Conservation (phyloP, 2,797 vertebrate species). For the Semaprochilodus insignis region DNA sequence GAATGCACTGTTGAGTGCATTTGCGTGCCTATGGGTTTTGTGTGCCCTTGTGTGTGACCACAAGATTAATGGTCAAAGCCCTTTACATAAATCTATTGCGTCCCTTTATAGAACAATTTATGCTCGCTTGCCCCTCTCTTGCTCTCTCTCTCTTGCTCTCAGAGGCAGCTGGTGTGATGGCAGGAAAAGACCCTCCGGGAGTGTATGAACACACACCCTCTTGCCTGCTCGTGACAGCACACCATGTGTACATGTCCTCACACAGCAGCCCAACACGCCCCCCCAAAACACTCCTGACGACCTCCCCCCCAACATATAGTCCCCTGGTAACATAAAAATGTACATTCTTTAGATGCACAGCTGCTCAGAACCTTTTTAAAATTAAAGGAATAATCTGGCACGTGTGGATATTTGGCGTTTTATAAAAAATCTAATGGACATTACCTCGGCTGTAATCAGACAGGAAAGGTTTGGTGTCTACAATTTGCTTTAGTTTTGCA, state of each 20-base stretch:
- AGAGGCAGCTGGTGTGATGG: constrained; percentile 53
- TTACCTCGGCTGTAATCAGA: too few relatives aligned
- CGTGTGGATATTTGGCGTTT: neutral
- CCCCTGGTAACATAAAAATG: neutral
- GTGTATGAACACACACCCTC: constrained; percentile 54
- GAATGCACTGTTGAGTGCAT: constrained; percentile 18
- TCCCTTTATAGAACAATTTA: constrained; percentile 36
- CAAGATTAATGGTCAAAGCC: constrained; percentile 59
- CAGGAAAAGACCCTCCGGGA: constrained; percentile 52
- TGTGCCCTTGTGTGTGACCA: constrained; percentile 50
- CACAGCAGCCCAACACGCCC: constrained; percentile 35
- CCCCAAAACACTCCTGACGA: constrained; percentile 11
- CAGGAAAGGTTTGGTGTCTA: too few relatives aligned
- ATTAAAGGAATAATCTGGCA: neutral
- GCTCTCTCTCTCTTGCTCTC: neutral
- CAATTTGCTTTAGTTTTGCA: too few relatives aligned
- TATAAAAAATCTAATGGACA: too few relatives aligned
- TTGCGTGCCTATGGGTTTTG: constrained; percentile 39
- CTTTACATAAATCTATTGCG: constrained; percentile 52
- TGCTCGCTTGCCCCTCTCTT: neutral
- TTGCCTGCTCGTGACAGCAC: constrained; percentile 51
- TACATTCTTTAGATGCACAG: neutral
- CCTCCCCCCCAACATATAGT: neutral
- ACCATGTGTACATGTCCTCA: constrained; percentile 50
- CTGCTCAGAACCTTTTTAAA: neutral